Evolutionary conservation across 2,113 vertebrate genomes (phyloP).

Genomic region (Sinocyclocheilus rhinocerous): DNA sequence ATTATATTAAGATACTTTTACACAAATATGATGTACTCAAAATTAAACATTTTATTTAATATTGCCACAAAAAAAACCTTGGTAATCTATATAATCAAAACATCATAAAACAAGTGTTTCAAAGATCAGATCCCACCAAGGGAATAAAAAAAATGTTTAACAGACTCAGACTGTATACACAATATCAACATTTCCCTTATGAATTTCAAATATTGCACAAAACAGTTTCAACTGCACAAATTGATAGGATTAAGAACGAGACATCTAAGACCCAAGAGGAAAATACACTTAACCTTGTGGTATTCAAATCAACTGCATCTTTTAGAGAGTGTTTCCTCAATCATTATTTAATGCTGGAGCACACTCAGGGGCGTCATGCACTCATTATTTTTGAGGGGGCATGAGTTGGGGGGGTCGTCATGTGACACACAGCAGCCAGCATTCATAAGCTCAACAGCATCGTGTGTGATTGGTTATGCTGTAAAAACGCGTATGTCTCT

Average conservation of each 20-base stretch:
- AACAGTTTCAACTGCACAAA: not conserved
- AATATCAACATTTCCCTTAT: conserved; percentile 28
- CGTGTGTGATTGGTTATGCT: too few species aligned
- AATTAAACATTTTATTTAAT: not conserved
- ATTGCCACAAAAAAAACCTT: not conserved
- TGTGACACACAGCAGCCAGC: too few species aligned
- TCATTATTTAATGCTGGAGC: not conserved
- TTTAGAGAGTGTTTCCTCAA: not conserved
- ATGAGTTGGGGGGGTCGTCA: too few species aligned
- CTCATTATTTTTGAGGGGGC: too few species aligned
- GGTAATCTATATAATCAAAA: not conserved
- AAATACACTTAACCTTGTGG: not conserved
- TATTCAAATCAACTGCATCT: not conserved
- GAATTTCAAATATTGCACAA: conserved; percentile 41
- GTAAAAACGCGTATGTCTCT: too few species aligned
- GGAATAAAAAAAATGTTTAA: not conserved
- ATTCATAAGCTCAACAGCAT: too few species aligned
- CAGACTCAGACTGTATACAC: conserved; percentile 10
- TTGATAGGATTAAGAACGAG: not conserved
- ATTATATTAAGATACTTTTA: not conserved
- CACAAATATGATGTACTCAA: not conserved
- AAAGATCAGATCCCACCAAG: conserved; percentile 33
- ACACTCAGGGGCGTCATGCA: not conserved
- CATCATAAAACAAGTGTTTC: conserved; percentile 16
- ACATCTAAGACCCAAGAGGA: not conserved